Base-by-base conservation (phyloP, 1,140 invertebrate species). In the Pseudomyrmex flavicornis region DNA sequence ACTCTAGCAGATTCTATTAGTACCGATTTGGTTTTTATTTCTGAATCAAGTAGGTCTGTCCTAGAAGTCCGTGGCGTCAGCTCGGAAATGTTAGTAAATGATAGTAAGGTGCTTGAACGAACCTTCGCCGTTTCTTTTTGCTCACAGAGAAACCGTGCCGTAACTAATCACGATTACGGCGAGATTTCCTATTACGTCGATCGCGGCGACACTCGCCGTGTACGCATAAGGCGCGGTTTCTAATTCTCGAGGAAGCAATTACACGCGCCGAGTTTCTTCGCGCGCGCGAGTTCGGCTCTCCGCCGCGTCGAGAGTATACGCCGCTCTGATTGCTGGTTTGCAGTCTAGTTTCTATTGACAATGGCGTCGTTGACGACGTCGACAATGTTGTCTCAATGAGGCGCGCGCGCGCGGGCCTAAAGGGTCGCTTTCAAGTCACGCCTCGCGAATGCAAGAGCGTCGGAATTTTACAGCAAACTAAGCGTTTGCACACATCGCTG, bases 251-350 rank as follows among this genome's bases (percentile, higher is more conserved):
- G 54, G 66, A 85, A 59, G 73, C 69, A 80, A 72, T 85, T 77
- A 86, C 65, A 46, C 61, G 72, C 54, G 17, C 26, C 26, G 72
- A 85, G 72, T 83, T 83, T 61, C 72, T 50, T 83, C 73, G 54
- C 26, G 54, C 54, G 20, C 22, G 20, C 22, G 35, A 15, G 77
- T 58, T 74, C 70, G 48, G 56, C 59, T 66, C 35, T 35, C 35
- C 35, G 35, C 35, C 69, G 35, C 70, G 35, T 17, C 12, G 66
- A 26, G 50, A 68, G 15, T 72, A 54, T 59, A 84, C 65, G 50
- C 17, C 73, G 88, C 82, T 88, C 88, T 85, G 88, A 88, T 85
- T 89, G 87, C 73, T 69, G 48, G 84, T 79, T 86, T 72, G 77
- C 86, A 86, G 59, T 73, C 66, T 83, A 84, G 80, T 89, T 88